phyloP scores from a whole-genome alignment of 2,888 invertebrate genomes.

The Cephus spinipes region DNA sequence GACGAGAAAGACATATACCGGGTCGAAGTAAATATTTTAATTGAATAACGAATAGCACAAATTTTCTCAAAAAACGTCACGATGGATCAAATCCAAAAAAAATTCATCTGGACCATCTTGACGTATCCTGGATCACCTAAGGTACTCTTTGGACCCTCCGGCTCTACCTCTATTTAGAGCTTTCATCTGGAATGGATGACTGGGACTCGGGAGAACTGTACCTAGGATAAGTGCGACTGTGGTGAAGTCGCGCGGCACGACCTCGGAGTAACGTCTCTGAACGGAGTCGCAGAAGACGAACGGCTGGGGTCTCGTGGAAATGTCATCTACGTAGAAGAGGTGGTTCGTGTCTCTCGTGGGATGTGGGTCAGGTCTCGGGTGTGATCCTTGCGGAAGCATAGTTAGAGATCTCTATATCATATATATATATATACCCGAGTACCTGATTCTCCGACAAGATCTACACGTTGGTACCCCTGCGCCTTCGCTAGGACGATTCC shows the following conservation, averaged over 20 bases:
- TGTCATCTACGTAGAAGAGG: conserved; percentile 48
- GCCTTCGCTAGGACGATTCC: conserved; percentile 7
- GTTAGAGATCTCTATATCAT: background rate
- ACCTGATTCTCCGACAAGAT: background rate
- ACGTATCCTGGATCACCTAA: background rate
- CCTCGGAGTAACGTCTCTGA: background rate
- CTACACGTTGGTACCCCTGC: background rate
- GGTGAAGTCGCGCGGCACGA: background rate
- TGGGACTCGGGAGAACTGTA: background rate
- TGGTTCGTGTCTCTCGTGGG: conserved; percentile 48
- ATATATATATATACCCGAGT: no score
- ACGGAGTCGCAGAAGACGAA: background rate
- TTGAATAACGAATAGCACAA: background rate
- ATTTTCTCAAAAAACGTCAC: background rate
- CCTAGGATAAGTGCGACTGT: background rate
- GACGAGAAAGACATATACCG: background rate
- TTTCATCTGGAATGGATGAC: background rate
- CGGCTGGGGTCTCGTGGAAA: conserved; percentile 31
- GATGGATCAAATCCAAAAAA: no score
- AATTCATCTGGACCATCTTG: background rate
- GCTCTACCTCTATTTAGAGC: background rate
- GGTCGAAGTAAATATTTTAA: background rate
- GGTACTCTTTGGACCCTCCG: background rate
- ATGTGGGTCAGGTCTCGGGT: conserved; percentile 54
- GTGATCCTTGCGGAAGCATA: conserved; percentile 33